Base-by-base conservation (phyloP, 2,113 vertebrate species). In the Calypte anna region DNA sequence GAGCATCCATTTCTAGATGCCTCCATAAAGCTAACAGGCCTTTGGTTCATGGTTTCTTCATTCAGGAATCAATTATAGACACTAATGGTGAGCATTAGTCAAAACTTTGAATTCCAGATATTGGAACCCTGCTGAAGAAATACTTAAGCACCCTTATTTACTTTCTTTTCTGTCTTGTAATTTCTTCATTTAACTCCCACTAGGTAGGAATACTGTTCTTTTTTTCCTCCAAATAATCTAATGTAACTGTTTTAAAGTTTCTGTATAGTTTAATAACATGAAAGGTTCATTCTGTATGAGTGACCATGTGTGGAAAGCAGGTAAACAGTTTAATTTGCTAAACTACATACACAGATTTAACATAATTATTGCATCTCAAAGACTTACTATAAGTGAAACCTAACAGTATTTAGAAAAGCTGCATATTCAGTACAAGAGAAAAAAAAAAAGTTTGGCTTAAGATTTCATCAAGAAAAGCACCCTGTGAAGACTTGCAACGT, bases 401-500 rank as follows among this genome's bases (percentile, higher is more conserved):
- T 75, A 82, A 33, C 43, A 31, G 24, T 40, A 79, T 51, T 18
- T 91, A 77, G 69, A 79, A 81, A 80, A 66, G 67, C 54, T 90
- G 58, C 67, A 30, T 50, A 25, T 44, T 69, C 31, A 50, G 31
- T 54, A 70, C 9, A 55, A 91, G 54, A 30, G 83, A 62, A 68
- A 85, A n/a, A 85, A 66, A 68, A 85, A 24, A 7, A 69, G 61
- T 57, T 75, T 7, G 3, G 10, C 94, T 93, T 74, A 76, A 25
- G 72, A 79, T 89, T 96, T 95, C 58, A 58, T 93, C 38, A 58
- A 79, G 76, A 63, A 90, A 88, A 90, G 67, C 59, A 87, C 90
- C 86, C 94, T 96, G 70, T 91, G 96, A 97, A 96, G 91, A 94
- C 77, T 96, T 95, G 77, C 55, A 89, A 91, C 14, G 1, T 77